A percentile compares a stretch with the other conserved stretches of the same genome.
phyloP scores from a whole-genome alignment of 2,797 vertebrate genomes.

The Anguilla anguilla region DNA sequence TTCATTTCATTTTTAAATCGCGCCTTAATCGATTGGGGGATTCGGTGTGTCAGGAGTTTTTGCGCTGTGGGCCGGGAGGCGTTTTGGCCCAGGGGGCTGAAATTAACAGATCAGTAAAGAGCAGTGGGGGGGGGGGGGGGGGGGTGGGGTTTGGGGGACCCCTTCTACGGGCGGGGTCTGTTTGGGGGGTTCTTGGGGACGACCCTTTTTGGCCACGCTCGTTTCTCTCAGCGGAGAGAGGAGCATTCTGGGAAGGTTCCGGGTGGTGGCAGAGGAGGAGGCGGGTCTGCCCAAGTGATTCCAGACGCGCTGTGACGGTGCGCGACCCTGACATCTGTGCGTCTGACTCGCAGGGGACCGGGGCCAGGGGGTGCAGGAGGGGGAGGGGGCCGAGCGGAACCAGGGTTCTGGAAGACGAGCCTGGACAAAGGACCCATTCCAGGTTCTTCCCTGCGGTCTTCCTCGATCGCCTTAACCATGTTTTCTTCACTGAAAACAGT shows the following conservation, averaged over 20 bases:
- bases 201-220: not conserved
- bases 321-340: not conserved
- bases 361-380: not conserved
- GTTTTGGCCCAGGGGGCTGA: too few species aligned
- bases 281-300: not conserved
- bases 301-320: not conserved
- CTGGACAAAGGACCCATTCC: not conserved
- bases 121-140: too few species aligned
- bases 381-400: not conserved
- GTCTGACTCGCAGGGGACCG: not conserved
- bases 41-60: too few species aligned
- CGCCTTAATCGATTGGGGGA: not conserved
- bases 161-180: too few species aligned
- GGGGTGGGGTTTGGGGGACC: too few species aligned
- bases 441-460: too few species aligned
- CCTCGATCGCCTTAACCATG: too few species aligned
- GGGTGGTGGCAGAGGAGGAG: not conserved
- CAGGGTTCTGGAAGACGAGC: not conserved
- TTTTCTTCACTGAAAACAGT: too few species aligned
- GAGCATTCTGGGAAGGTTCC: not conserved
- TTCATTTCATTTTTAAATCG: not conserved
- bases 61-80: too few species aligned
- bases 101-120: too few species aligned
- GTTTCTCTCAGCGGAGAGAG: not conserved
- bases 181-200: too few species aligned